Evolutionary conservation across 2,113 vertebrate species (phyloP), one percentile per base, ranked within the genome.

Genomic region (Leptosomus discolor): DNA sequence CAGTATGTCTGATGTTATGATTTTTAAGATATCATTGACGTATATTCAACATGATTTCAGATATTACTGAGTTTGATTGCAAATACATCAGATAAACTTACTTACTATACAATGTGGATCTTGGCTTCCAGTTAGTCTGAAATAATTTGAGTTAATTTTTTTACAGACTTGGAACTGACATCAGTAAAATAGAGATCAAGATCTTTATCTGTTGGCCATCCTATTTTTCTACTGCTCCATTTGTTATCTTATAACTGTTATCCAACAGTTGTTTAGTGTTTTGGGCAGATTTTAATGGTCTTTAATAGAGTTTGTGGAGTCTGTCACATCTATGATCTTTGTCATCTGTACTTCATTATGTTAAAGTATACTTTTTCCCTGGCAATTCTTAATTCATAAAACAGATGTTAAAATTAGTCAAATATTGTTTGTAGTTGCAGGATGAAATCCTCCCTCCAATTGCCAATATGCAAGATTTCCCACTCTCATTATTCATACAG

Each of bases 91-190:
- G 27, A 61, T 43, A 73, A 79, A 58, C 13, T 53, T 65, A 12
- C 7, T 68, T 53, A 14, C 7, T 86, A 4, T 9, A 0, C 23
- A 2, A 24, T 22, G 27, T 50, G 9, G 8, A 58, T 37, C 37
- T 11, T 63, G 32, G 20, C 6, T 77, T 80, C 12, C 16, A 51
- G 9, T 61, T 80, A 69, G 16, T 23, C 24, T 84, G 76, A 39
- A 57, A 46, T 36, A 32, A 60, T 56, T 76, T 41, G 8, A 78
- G 12, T 46, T 36, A 4, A 43, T 71, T 65, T 81, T 64, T 48
- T 57, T 39, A 41, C n/a, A 84, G 45, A 26, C 8, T 37, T 61
- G 20, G 8, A 56, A 21, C 19, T n/a, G 29, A 77, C 34, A 53
- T 30, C 26, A 69, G 4, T 15, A 7, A 79, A 78, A 53, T 12